Conservation (phyloP, 2,113 vertebrate species). For the Pteropus alecto region DNA sequence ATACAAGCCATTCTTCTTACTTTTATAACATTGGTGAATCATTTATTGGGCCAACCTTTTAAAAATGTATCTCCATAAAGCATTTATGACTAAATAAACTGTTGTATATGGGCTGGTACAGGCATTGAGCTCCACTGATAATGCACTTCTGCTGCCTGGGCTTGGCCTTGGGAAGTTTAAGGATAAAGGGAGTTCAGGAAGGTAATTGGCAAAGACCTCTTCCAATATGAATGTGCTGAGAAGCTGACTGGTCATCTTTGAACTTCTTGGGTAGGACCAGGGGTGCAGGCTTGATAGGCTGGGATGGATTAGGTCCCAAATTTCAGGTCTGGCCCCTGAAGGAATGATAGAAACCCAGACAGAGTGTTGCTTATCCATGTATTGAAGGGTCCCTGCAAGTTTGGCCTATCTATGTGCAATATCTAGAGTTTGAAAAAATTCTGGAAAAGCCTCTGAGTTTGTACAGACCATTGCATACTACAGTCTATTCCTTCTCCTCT, state of each 20-base stretch:
- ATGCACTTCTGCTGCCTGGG: not conserved
- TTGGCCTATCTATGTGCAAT: not conserved
- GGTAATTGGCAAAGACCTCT: not conserved
- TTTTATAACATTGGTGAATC: slow-evolving; percentile 62
- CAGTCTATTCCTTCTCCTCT: not conserved
- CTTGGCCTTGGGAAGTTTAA: not conserved
- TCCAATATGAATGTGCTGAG: not conserved
- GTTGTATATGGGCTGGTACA: not conserved
- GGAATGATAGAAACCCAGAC: not conserved
- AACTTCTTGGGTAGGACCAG: not conserved
- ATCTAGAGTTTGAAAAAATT: not conserved
- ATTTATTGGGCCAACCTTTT: slow-evolving; percentile 61
- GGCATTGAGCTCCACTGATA: not conserved
- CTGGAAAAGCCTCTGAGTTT: not conserved
- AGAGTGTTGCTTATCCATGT: not conserved
- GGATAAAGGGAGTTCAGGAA: not conserved
- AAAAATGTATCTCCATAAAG: slow-evolving; percentile 33
- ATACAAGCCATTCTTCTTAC: slow-evolving; percentile 25
- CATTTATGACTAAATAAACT: slow-evolving; percentile 10
- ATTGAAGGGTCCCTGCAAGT: not conserved
- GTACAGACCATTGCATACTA: not conserved
- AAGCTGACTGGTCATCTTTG: not conserved
- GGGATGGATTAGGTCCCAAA: not conserved
- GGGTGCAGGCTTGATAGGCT: not conserved
- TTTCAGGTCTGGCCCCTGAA: not conserved